Evolutionary conservation across 2,113 vertebrate species (phyloP).

Genomic region (Sceloporus undulatus): DNA sequence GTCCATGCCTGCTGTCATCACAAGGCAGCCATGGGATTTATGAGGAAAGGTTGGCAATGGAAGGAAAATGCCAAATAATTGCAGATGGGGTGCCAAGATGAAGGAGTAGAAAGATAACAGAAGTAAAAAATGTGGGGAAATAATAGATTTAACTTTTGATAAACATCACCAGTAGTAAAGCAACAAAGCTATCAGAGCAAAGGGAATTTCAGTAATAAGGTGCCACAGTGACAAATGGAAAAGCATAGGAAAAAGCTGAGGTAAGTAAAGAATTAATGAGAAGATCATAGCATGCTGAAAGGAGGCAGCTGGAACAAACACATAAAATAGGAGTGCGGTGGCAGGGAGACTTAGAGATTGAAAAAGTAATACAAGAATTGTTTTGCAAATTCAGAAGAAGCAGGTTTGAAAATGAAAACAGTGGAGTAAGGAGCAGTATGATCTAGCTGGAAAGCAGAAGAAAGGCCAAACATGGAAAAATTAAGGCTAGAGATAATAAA

Average conservation of each 20-base stretch:
- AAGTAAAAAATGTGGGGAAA: not conserved
- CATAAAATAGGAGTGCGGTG: not conserved
- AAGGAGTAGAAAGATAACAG: not conserved
- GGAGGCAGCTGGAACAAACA: not conserved
- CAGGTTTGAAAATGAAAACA: too few species aligned
- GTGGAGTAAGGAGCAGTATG: not conserved
- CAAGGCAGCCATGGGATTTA: not conserved
- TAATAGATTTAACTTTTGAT: not conserved
- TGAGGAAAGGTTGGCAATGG: not conserved
- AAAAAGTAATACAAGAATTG: not conserved
- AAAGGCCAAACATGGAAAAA: not conserved
- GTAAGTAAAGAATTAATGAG: not conserved
- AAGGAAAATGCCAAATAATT: not conserved
- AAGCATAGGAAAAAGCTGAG: not conserved
- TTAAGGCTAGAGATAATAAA: not conserved
- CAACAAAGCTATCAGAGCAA: not conserved
- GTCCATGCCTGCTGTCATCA: not conserved
- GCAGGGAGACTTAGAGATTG: too few species aligned
- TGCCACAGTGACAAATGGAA: conserved; percentile 1
- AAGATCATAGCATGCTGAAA: not conserved
- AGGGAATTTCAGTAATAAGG: not conserved
- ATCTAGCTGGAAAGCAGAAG: not conserved
- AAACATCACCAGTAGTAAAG: not conserved
- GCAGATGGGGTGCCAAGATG: not conserved
- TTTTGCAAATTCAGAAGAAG: too few species aligned